These are phyloP conservation scores for Aphodius sticticus DNA, from an alignment of 2,888 invertebrate species.

Conservation along the genomic window DNA sequence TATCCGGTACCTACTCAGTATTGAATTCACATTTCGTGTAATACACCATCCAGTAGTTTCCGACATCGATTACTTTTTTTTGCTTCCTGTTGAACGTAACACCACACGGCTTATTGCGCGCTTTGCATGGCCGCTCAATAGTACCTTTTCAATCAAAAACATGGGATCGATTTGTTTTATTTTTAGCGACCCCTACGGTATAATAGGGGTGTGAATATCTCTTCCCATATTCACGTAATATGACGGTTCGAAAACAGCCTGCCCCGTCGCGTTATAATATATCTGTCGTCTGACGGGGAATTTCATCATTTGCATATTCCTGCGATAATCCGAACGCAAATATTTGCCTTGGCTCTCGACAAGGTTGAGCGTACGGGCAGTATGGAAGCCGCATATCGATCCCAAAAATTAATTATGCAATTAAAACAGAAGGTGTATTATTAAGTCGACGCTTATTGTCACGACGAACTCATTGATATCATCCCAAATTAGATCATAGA, in stretches of 20 bases:
- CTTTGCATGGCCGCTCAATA: background rate
- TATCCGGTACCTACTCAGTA: no score
- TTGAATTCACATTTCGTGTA: no score
- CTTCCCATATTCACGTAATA: background rate
- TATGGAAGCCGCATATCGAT: background rate
- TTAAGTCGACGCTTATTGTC: no score
- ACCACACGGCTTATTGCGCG: no score
- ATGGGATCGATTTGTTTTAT: background rate
- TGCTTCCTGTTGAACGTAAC: no score
- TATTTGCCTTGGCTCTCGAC: background rate
- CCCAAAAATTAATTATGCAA: background rate
- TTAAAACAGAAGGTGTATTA: background rate
- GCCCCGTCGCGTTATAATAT: background rate
- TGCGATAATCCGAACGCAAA: background rate
- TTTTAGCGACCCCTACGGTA: background rate
- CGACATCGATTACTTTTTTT: no score
- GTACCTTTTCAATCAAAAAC: background rate
- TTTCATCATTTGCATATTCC: constrained; percentile 4
- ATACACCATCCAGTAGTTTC: no score
- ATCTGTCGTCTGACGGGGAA: background rate
- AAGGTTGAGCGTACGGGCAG: background rate
- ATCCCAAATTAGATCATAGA: no score
- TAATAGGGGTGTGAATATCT: background rate
- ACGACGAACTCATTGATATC: no score
- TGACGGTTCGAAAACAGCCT: background rate